Evolutionary conservation across 2,888 invertebrate species (phyloP), one percentile per base, ranked within the genome.

Genomic region (Tyria jacobaeae): DNA sequence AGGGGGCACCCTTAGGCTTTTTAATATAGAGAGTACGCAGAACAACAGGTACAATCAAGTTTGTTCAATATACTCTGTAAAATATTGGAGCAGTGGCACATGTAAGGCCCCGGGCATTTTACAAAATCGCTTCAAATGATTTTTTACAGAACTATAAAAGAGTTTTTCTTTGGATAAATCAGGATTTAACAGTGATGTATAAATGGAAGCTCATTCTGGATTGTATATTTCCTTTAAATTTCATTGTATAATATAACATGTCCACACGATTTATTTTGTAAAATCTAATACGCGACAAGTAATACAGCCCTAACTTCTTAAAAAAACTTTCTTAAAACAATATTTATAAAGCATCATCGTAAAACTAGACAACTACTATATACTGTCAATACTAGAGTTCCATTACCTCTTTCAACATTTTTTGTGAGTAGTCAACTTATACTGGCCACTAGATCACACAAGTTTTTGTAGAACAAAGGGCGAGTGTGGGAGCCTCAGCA

Each of bases 381-480:
- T 15, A 17, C 21, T 14, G 21, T 51, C 7, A 15, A 35, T 34
- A 15, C 24, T 15, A 1, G 15, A 35, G 7, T 34, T 35, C 35
- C 15, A 35, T 14, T 24, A 35, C 21, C 35, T 15, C 15, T 15
- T 51, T 24, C 9, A 6, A 35, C 14, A 51, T 15, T 24, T 51
- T 21, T 27, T 41, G 7, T 14, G 17, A 12, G 27, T 27, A 41
- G n/a, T 17, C 39, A 54, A 34, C 21, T 31, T 21, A 44, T 14
- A 44, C 44, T 48, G 58, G 53, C 53, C 63, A 60, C 60, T 68
- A 25, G 35, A 6, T 47, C 24, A 66, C 53, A 59, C 59, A 34
- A 62, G 64, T 72, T 78, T 78, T 78, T 75, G 56, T 57, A 57
- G 50, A 62, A 59, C 55, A 66, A 58, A 57, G 57, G 57, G 56